A percentile compares a stretch with the other conserved stretches of the same genome.
These are phyloP conservation scores for Himalopsyche japonica DNA, from an alignment of 2,888 invertebrate species.

Conservation along the genomic window DNA sequence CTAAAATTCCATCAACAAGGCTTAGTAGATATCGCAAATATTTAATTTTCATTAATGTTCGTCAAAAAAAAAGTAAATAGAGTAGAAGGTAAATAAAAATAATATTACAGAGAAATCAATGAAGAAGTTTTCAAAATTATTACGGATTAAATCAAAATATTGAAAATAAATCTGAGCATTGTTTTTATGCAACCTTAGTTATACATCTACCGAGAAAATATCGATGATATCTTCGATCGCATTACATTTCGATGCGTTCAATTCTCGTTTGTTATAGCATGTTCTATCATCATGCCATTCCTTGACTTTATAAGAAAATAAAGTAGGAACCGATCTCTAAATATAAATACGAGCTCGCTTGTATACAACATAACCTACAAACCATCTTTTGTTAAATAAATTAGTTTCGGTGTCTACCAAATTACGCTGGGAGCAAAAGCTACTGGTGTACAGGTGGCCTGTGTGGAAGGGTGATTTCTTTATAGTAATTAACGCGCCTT, in stretches of 20 bases:
- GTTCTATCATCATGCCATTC: slow-evolving; percentile 36
- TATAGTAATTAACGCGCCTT: slow-evolving; percentile 14
- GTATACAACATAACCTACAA: slow-evolving; percentile 51
- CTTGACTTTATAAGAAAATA: slow-evolving; percentile 37
- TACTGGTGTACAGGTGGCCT: slow-evolving; percentile 35
- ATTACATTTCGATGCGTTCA: background rate
- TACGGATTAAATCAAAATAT: no score
- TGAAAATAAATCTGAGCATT: no score
- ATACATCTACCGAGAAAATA: background rate
- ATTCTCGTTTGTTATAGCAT: slow-evolving; percentile 33
- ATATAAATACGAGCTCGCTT: slow-evolving; percentile 32
- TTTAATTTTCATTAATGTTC: no score
- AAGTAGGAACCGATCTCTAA: slow-evolving; percentile 34
- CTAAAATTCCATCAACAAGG: no score
- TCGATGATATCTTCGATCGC: background rate
- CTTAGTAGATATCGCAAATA: no score
- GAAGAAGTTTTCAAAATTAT: no score
- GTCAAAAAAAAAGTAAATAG: no score
- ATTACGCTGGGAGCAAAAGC: slow-evolving; percentile 54
- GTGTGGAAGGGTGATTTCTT: background rate
- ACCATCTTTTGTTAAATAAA: slow-evolving; percentile 62
- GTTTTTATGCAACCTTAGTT: no score
- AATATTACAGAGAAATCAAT: no score
- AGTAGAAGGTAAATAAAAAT: no score
- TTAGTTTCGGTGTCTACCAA: slow-evolving; percentile 65